Base-by-base conservation (phyloP, 2,888 invertebrate species). In the Bellardia pandia region DNA sequence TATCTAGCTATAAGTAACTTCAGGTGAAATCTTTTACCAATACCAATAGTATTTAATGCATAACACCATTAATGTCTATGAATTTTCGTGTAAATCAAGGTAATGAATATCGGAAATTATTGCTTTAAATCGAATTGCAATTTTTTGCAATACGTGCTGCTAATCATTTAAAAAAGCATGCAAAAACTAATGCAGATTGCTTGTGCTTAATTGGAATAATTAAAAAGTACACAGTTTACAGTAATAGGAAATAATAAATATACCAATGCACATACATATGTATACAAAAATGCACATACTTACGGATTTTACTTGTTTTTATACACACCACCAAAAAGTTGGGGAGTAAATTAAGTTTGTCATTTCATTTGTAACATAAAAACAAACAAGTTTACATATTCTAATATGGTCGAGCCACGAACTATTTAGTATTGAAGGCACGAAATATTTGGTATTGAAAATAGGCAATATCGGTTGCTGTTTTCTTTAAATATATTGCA, bases 141-240 rank as follows among this genome's bases (percentile, higher is more conserved):
- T 82, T 76, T 69, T 51, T 48, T 9, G 14, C 48, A 66, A 51
- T 66, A 58, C 66, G 40, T 81, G 74, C 51, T 16, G 8, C 64
- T 75, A 75, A 75, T 58, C 75, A n/a, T 30, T 69, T 16, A 7
- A 69, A 82, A 58, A 33, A 16, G 45, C 45, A 45, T 30, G 7
- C 11, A 60, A 76, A 68, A 58, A 60, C 60, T 75, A 68, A 68
- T 75, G 42, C 48, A 51, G 58, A 68, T 82, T 60, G 60, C 3
- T 51, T 40, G 69, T 69, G 82, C 76, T 82, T 69, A 76, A 82
- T 82, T 75, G 69, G 33, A 69, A 62, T 69, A 76, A 82, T 82
- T 69, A 69, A 69, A 76, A 62, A 42, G 13, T 62, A 37, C 72
- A 74, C 62, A 62, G n/a, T 7, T 23, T 16, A 33, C 40, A 14